Conservation (phyloP, 35 echinoderm and acorn worm species). For the Ophiothrix spiculata region DNA sequence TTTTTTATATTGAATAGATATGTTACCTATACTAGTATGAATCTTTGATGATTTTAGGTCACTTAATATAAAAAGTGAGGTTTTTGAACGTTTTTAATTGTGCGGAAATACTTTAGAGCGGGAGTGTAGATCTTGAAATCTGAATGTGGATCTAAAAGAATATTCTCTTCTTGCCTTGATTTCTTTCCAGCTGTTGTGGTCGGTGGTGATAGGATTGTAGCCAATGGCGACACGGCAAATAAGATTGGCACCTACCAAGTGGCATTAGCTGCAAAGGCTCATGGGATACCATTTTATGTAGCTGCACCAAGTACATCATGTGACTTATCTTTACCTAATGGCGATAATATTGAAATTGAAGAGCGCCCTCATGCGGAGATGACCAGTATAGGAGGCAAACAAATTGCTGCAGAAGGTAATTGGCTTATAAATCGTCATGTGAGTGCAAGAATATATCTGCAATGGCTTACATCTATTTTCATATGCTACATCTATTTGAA, state of each 20-base stretch:
- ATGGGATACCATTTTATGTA: slow-evolving; percentile 86
- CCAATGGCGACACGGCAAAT: slow-evolving; percentile 98
- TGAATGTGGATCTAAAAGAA: too few relatives aligned
- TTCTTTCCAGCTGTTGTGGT: slow-evolving; percentile 84
- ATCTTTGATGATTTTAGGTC: too few relatives aligned
- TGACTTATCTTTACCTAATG: slow-evolving; percentile 57
- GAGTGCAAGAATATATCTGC: neutral
- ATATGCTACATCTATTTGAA: too few relatives aligned
- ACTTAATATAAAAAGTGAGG: too few relatives aligned
- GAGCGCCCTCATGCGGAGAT: slow-evolving; percentile 76
- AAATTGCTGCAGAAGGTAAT: slow-evolving; percentile 74
- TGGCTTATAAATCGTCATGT: neutral
- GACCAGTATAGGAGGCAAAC: slow-evolving; percentile 56
- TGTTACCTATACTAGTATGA: too few relatives aligned
- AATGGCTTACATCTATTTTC: neutral
- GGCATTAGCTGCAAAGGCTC: slow-evolving; percentile 72
- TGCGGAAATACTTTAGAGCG: too few relatives aligned
- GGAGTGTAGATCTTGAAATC: too few relatives aligned
- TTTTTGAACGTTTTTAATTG: too few relatives aligned
- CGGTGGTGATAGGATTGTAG: slow-evolving; percentile 88
- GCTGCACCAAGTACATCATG: slow-evolving; percentile 70
- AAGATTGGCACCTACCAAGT: slow-evolving; percentile 98
- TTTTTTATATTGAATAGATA: too few relatives aligned
- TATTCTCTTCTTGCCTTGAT: neutral
- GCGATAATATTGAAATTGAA: slow-evolving; percentile 84